phyloP scores from a whole-genome alignment of 2,797 vertebrate genomes.

The Antennarius maculatus region DNA sequence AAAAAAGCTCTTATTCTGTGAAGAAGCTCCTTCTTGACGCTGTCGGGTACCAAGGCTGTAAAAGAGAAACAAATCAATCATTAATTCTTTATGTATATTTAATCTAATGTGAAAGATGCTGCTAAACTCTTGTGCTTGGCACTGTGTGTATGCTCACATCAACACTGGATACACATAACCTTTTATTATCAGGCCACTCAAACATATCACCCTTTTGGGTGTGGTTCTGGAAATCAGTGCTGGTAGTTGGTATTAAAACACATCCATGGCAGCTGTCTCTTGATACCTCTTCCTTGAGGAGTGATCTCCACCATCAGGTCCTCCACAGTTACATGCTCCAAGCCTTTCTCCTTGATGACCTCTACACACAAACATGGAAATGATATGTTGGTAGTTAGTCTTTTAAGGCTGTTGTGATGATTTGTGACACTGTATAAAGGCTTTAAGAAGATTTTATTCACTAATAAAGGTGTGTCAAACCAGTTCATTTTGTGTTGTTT shows the following conservation, averaged over 20 bases:
- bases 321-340: slow-evolving; percentile 96
- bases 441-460: too few relatives aligned
- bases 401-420: too few relatives aligned
- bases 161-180: too few relatives aligned
- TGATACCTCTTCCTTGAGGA: slow-evolving; percentile 95
- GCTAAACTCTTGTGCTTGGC: too few relatives aligned
- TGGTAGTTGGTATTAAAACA: background rate
- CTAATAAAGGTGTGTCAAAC: too few relatives aligned
- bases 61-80: slow-evolving; percentile 33
- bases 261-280: background rate
- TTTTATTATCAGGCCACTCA: too few relatives aligned
- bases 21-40: slow-evolving; percentile 97
- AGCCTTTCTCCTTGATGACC: slow-evolving; percentile 96
- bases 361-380: slow-evolving; percentile 73
- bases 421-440: too few relatives aligned
- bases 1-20: slow-evolving; percentile 98
- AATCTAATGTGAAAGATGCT: too few relatives aligned
- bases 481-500: too few relatives aligned
- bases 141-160: too few relatives aligned
- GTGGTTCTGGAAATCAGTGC: background rate
- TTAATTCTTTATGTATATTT: background rate
- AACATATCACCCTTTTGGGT: background rate
- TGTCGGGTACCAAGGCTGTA: slow-evolving; percentile 97
- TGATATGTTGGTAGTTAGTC: background rate
- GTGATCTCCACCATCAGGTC: slow-evolving; percentile 97